Base-by-base conservation (phyloP, 2,113 vertebrate genomes). In the Grus americana region DNA sequence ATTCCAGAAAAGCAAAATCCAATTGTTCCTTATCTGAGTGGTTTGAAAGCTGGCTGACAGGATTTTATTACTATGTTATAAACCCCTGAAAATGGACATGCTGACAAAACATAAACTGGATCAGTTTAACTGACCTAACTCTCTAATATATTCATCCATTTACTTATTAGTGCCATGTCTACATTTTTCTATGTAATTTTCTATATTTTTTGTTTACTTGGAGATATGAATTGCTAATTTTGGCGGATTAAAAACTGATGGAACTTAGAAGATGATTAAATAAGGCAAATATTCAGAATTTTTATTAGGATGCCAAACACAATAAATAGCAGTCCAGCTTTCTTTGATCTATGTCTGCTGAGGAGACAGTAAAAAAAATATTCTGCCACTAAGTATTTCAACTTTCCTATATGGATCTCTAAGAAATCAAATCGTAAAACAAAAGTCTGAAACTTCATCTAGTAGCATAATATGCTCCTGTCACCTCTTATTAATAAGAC, bases 371-470 rank as follows among this genome's bases (percentile, higher is more conserved):
- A 62, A 97, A 87, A 58, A 94, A 88, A 20, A 42, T 5, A 89
- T 27, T 50, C 65, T 94, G 84, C 86, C 93, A 95, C 34, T 79
- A 94, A 95, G 32, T 82, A 91, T 96, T 98, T 97, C 47, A 47
- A 29, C 96, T 96, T 95, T 95, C 93, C 73, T 89, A 34, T 54
- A 72, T 66, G 47, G 11, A 92, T 92, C 38, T 83, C 70, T 89
- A 49, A 73, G 67, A 96, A 96, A 97, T 92, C 27, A 97, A 96
- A 91, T 93, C 23, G 79, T 78, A 81, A 20, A 96, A 86, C 94
- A 89, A 93, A 96, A 95, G 49, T 47, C 26, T 94, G 70, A 97
- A 97, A 96, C 38, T 95, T 96, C 68, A 95, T 63, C 84, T 93
- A 87, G 22, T 23, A 76, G 24, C 24, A 74, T 95, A 97, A 97